phyloP scores from a whole-genome alignment of 2,888 invertebrate species.

The Drosophila pseudotalamancana region DNA sequence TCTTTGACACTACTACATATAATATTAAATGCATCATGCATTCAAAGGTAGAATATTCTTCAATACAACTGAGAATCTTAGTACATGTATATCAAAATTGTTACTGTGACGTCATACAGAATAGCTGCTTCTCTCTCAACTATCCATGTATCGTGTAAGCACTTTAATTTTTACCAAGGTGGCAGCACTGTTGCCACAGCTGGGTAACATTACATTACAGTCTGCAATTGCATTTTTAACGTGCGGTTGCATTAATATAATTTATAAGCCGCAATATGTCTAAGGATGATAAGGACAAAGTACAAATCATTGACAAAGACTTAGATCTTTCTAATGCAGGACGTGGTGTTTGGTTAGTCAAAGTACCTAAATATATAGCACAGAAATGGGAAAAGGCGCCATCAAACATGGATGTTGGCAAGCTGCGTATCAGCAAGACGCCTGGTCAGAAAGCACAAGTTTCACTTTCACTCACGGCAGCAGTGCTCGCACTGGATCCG shows the following conservation, averaged over 20 bases:
- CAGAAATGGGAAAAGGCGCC: constrained; percentile 96
- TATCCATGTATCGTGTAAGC: not conserved
- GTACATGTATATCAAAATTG: too few species aligned
- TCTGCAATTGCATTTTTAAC: constrained; percentile 29
- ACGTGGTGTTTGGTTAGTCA: constrained; percentile 98
- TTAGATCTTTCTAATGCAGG: constrained; percentile 95
- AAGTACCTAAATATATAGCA: constrained; percentile 97
- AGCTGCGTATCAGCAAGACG: constrained; percentile 93
- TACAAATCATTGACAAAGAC: constrained; percentile 89
- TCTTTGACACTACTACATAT: not conserved
- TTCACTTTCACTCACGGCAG: constrained; percentile 92
- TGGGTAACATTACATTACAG: constrained; percentile 26
- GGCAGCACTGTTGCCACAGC: constrained; percentile 32
- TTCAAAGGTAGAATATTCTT: too few species aligned
- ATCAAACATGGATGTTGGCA: constrained; percentile 97
- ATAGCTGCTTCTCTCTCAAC: not conserved
- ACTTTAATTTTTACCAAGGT: not conserved
- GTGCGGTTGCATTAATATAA: constrained; percentile 5
- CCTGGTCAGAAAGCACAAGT: constrained; percentile 94
- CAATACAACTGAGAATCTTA: too few species aligned
- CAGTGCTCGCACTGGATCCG: constrained; percentile 91
- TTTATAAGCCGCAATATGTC: constrained; percentile 72
- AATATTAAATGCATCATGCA: not conserved
- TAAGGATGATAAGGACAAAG: constrained; percentile 84
- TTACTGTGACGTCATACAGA: not conserved